Evolutionary conservation across 2,113 vertebrate species (phyloP), one percentile per base, ranked within the genome.

Genomic region (Chrysemys picta): DNA sequence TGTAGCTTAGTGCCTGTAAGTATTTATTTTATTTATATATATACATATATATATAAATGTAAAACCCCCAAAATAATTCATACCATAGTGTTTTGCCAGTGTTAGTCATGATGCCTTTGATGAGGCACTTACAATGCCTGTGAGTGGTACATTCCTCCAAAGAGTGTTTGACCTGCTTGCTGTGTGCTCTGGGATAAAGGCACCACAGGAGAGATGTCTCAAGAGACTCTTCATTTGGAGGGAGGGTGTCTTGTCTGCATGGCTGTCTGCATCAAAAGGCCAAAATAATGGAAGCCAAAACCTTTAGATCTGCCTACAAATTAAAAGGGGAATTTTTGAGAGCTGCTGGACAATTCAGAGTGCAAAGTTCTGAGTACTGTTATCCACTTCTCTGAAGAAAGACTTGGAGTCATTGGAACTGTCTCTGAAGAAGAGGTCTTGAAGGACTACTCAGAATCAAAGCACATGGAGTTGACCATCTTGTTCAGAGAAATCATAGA

Each of bases 11-110:
- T 88, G 45, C 5, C 50, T 95, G n/a, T 49, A 84, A 62, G 94
- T 78, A 62, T 94, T 80, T n/a, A n/a, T n/a, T n/a, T n/a, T n/a
- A n/a, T 24, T 87, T 69, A 6, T 88, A 25, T 16, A 5, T 16
- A 50, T 50, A 50, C 13, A 50, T 50, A 50, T 50, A 50, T 14
- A 50, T 50, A 50, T 13, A 50, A n/a, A 79, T 83, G 31, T 24
- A 85, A n/a, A n/a, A 85, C 42, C 85, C 45, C 69, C 38, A n/a
- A 91, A 95, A 45, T 93, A 54, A 13, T 90, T 94, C 12, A 86
- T 47, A 90, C 62, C 16, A 9, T 54, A 54, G 19, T 19, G 53
- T 84, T 29, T 8, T 4, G 42, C 59, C 47, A 52, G 42, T 94
- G 8, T 25, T 88, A 56, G 6, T 90, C 42, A 62, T 95, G 76